Evolutionary conservation across 2,888 invertebrate genomes (phyloP), one percentile per base, ranked within the genome.

Genomic region (Zaprionus lineosus): DNA sequence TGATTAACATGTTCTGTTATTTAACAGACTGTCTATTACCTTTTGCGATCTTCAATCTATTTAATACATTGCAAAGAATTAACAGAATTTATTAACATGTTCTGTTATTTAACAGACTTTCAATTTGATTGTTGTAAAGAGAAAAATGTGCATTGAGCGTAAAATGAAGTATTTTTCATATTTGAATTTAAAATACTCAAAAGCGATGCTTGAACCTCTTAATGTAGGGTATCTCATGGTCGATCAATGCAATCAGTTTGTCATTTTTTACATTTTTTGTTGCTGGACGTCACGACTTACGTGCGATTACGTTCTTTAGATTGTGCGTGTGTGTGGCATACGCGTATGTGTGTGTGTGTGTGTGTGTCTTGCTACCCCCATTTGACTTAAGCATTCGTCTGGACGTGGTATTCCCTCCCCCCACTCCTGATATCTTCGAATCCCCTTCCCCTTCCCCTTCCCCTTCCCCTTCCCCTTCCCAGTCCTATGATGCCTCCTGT

Each of bases 231-330:
- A 12, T 4, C 29, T 9, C n/a, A 7, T 16, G 8, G 14, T 14
- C 16, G 11, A 6, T 3, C 34, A 15, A 9, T 16, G 18, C 8
- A 3, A 2, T 2, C 2, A 24, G 24, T 41, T 26, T 15, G 18
- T 47, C 8, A 2, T 39, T 59, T 74, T 73, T 79, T 62, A 46
- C 58, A 67, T 79, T 77, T 79, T 73, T 76, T 67, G n/a, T n/a
- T n/a, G 60, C 74, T 76, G 81, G 77, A 77, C 81, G 74, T 48
- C 77, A 67, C 40, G 68, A 81, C 81, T 77, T 76, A 71, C 64
- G 66, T 77, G 77, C 68, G 77, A 81, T 81, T 77, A 77, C 77
- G 64, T 75, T 70, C 74, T 68, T 77, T 76, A 65, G 64, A 70
- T 67, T 60, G 47, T 16, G 53, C 16, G 34, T n/a, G 37, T 37